These are phyloP conservation scores for Brachyhypopomus occidentalis DNA, from an alignment of 2,113 vertebrate genomes.

Conservation along the genomic window DNA sequence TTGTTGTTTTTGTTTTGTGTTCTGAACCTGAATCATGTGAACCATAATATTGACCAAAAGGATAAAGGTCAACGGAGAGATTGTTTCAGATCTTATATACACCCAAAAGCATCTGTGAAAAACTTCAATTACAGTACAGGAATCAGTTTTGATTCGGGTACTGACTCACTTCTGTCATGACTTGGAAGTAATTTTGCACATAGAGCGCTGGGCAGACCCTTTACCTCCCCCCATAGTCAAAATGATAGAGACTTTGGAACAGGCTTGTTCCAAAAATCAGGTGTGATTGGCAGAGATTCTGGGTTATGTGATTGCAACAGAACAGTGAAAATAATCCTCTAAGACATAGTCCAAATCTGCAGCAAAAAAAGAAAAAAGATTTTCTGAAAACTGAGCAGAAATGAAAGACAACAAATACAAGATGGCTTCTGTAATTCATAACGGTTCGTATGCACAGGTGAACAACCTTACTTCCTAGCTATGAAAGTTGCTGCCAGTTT, in stretches of 20 bases:
- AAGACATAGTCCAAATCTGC: not conserved
- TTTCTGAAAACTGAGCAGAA: too few relatives aligned
- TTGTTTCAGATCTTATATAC: not conserved
- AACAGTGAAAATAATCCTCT: not conserved
- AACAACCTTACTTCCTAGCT: not conserved
- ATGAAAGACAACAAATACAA: too few relatives aligned
- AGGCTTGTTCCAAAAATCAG: not conserved
- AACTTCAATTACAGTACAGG: not conserved
- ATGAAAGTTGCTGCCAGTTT: not conserved
- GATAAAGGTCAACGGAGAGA: not conserved
- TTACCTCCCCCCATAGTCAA: not conserved
- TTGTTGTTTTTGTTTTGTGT: not conserved
- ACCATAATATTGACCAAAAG: not conserved
- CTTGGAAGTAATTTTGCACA: not conserved
- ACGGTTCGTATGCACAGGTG: not conserved
- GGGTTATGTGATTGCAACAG: not conserved
- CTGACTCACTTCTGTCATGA: not conserved
- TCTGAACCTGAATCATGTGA: not conserved
- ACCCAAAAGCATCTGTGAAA: not conserved
- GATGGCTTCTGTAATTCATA: too few relatives aligned
- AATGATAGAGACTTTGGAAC: not conserved
- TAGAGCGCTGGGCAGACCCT: not conserved
- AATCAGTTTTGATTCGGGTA: not conserved
- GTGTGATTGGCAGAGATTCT: not conserved
- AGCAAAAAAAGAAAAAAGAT: not conserved